These are phyloP conservation scores for Gastrophysa polygoni DNA, from an alignment of 2,888 invertebrate genomes.

Conservation along the genomic window DNA sequence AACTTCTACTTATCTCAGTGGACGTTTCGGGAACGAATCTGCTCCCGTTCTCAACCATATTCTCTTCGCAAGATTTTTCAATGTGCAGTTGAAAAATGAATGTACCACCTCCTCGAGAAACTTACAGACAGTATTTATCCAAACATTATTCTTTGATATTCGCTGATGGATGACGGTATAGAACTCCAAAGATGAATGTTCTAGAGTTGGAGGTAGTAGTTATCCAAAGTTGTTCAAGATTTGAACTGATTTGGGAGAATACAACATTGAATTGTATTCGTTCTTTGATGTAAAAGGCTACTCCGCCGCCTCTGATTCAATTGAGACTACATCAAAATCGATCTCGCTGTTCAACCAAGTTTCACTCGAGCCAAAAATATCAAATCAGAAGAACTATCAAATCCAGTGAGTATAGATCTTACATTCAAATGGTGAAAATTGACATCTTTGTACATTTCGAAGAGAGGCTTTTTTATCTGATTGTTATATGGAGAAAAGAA, in stretches of 20 bases:
- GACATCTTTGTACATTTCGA: too few relatives aligned
- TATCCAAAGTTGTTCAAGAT: not conserved
- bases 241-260: not conserved
- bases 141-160: not conserved
- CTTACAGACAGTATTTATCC: not conserved
- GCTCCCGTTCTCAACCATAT: too few relatives aligned
- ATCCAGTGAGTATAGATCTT: too few relatives aligned
- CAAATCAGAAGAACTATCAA: too few relatives aligned
- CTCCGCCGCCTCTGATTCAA: not conserved
- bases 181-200: not conserved
- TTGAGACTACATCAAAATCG: too few relatives aligned
- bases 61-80: too few relatives aligned
- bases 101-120: not conserved
- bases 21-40: too few relatives aligned
- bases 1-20: too few relatives aligned
- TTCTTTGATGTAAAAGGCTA: not conserved
- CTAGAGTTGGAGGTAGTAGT: not conserved
- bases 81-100: too few relatives aligned
- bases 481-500: too few relatives aligned
- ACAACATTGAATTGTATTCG: not conserved
- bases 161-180: not conserved
- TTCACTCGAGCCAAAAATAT: not conserved
- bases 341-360: not conserved
- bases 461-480: too few relatives aligned
- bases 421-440: too few relatives aligned